Percentiles rank a stretch among this genome's conserved stretches.
These are phyloP conservation scores for Lophotis ruficrista DNA, from an alignment of 2,113 vertebrate species.

Conservation along the genomic window DNA sequence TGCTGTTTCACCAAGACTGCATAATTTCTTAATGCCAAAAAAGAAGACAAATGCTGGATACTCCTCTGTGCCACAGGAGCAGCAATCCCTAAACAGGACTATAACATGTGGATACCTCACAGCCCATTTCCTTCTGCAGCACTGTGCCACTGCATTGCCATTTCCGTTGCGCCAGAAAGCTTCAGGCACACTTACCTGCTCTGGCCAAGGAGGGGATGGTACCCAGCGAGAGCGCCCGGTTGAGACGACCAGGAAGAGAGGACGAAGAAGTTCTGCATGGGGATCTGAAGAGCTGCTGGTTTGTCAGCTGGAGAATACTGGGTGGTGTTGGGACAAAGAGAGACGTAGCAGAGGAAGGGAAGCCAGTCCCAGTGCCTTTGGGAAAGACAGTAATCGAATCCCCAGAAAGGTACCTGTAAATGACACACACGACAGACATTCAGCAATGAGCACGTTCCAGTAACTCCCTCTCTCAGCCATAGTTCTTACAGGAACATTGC, in stretches of 20 bases:
- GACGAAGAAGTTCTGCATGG: conserved; percentile 82
- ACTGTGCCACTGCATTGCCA: rapidly evolving
- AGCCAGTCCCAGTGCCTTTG: conserved; percentile 46
- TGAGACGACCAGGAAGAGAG: conserved; percentile 89
- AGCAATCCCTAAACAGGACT: not conserved
- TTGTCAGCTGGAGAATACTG: conserved; percentile 83
- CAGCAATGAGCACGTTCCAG: not conserved
- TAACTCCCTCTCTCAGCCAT: not conserved
- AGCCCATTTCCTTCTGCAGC: not conserved
- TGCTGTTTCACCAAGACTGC: not conserved
- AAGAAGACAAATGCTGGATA: not conserved
- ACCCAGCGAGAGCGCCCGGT: conserved; percentile 88
- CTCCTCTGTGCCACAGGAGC: not conserved
- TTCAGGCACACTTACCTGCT: conserved; percentile 75
- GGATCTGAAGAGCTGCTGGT: conserved; percentile 79
- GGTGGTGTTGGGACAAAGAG: conserved; percentile 85
- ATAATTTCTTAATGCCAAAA: not conserved
- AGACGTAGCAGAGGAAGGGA: conserved; percentile 33
- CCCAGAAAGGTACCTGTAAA: conserved; percentile 85
- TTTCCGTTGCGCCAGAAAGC: rapidly evolving
- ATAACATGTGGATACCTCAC: rapidly evolving
- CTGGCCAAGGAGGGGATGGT: conserved; percentile 89
- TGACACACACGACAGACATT: conserved; percentile 12
- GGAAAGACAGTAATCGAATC: conserved; percentile 71
- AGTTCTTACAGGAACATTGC: not conserved